Percentiles rank a stretch among this genome's conserved stretches.
phyloP scores from a whole-genome alignment of 2,113 vertebrate genomes.

The Xenopus laevis region DNA sequence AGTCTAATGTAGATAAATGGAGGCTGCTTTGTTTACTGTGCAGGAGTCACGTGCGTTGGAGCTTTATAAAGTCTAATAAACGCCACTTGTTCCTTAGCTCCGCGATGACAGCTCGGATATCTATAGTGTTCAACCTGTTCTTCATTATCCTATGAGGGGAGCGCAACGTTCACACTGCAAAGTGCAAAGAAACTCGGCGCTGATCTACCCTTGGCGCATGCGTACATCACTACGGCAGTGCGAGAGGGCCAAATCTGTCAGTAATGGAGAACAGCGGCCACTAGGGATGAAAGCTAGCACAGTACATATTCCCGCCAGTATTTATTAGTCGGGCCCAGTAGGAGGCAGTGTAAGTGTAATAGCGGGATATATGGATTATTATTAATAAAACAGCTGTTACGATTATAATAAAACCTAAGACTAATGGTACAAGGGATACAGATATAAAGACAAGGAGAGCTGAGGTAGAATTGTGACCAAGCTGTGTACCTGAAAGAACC shows the following conservation, averaged over 20 bases:
- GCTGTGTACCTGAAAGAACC: no score
- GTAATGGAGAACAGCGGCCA: constrained; percentile 1
- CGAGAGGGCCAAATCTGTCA: not conserved
- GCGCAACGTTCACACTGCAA: not conserved
- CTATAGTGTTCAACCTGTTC: constrained; percentile 82
- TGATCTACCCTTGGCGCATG: not conserved
- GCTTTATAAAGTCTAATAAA: not conserved
- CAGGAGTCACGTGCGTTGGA: no score
- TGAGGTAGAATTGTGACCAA: no score
- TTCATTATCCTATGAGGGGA: constrained; percentile 69
- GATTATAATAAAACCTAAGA: no score
- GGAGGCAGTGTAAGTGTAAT: not conserved
- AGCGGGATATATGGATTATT: no score
- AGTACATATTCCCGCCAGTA: accelerated
- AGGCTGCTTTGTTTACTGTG: no score
- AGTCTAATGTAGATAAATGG: no score
- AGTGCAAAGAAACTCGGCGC: not conserved
- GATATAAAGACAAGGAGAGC: no score
- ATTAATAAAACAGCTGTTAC: no score
- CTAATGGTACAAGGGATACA: no score
- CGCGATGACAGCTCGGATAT: constrained; percentile 81
- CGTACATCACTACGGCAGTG: not conserved
- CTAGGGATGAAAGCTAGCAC: constrained; percentile 18
- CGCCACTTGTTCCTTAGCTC: constrained; percentile 79
- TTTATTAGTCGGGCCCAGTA: not conserved